These are phyloP conservation scores for Dryas iulia DNA, from an alignment of 1,140 invertebrate genomes.

Conservation along the genomic window DNA sequence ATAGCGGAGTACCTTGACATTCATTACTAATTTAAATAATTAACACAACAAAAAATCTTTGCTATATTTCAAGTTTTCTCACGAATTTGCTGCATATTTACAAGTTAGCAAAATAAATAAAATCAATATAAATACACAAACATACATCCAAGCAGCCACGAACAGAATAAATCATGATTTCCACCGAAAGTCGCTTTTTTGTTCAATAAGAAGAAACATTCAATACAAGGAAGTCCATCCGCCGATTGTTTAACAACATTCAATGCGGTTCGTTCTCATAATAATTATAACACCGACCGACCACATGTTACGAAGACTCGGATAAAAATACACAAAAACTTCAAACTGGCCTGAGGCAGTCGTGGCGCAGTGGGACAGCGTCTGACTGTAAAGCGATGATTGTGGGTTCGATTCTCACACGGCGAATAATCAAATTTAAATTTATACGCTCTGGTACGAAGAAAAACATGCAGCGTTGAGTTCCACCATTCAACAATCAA, in stretches of 20 bases:
- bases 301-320: slow-evolving; percentile 8
- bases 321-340: slow-evolving; percentile 21
- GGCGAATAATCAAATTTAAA: too few relatives aligned
- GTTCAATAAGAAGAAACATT: slow-evolving; percentile 15
- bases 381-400: too few relatives aligned
- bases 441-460: too few relatives aligned
- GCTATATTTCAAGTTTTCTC: too few relatives aligned
- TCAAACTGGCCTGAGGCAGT: too few relatives aligned
- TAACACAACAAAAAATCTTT: too few relatives aligned
- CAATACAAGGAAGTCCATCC: slow-evolving; percentile 28
- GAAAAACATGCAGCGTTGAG: too few relatives aligned
- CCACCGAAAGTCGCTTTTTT: slow-evolving; percentile 14
- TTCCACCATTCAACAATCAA: too few relatives aligned
- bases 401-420: too few relatives aligned
- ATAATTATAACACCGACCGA: slow-evolving; percentile 17
- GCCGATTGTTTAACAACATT: slow-evolving; percentile 19
- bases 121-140: background rate
- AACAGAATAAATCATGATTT: slow-evolving; percentile 2
- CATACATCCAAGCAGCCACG: background rate
- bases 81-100: background rate
- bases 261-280: slow-evolving; percentile 15
- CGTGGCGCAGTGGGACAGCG: too few relatives aligned
- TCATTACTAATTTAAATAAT: too few relatives aligned
- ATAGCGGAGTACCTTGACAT: too few relatives aligned
- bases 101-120: background rate